Evolutionary conservation across 2,113 vertebrate species (phyloP).

Genomic region (Gavia stellata): DNA sequence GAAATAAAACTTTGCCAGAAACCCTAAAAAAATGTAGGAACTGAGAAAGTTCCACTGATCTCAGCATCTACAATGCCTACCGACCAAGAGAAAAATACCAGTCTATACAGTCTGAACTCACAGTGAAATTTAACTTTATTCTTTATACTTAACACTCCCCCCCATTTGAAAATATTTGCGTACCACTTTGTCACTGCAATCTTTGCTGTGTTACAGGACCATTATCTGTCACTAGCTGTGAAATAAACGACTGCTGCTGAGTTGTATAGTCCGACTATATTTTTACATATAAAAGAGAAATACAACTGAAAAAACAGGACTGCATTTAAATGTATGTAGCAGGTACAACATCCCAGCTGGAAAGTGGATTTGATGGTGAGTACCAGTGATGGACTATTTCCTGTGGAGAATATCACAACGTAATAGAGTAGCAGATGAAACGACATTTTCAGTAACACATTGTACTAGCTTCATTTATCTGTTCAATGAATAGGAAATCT

Average conservation of each 20-base stretch:
- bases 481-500: constrained; percentile 76
- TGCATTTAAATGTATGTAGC: constrained; percentile 22
- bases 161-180: constrained; percentile 16
- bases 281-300: constrained; percentile 51
- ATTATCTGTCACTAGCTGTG: constrained; percentile 7
- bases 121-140: not conserved
- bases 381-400: constrained; percentile 59
- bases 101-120: not conserved
- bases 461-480: constrained; percentile 72
- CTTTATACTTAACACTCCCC: not conserved
- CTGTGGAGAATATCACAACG: constrained; percentile 38
- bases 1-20: not conserved
- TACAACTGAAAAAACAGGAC: not conserved
- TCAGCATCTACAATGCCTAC: not conserved
- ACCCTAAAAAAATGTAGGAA: not conserved
- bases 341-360: constrained; percentile 40
- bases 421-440: constrained; percentile 53
- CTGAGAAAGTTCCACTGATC: not conserved
- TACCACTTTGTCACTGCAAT: not conserved
- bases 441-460: constrained; percentile 59
- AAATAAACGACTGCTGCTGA: constrained; percentile 11
- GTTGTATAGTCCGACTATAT: not conserved
- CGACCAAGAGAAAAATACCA: not conserved
- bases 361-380: constrained; percentile 64
- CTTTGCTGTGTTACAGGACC: not conserved